Evolutionary conservation across 2,888 invertebrate species (phyloP).

Genomic region (Drosophila incognita): DNA sequence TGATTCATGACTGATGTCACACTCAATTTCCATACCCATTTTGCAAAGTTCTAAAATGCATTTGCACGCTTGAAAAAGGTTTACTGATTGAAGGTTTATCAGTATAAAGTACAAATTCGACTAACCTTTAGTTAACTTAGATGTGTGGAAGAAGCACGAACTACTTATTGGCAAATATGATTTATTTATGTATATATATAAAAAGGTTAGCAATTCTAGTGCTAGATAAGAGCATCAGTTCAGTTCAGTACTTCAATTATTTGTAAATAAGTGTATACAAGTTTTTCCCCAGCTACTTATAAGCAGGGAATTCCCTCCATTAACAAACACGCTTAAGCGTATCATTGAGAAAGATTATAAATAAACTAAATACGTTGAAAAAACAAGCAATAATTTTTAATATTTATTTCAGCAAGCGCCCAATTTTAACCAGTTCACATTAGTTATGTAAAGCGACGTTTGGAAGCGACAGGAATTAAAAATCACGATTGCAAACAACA

Average conservation of each 20-base stretch:
- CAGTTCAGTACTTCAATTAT: neutral
- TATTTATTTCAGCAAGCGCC: neutral
- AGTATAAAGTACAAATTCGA: neutral
- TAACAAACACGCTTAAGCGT: neutral
- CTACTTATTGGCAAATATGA: neutral
- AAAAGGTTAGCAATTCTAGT: no score
- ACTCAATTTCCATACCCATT: slow-evolving; percentile 5
- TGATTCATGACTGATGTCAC: slow-evolving; percentile 42
- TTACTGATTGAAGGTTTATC: slow-evolving; percentile 4
- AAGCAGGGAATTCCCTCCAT: neutral
- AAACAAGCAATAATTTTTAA: neutral
- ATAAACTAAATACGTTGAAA: neutral
- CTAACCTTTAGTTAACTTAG: neutral
- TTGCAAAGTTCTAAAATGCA: slow-evolving; percentile 23
- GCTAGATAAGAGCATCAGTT: neutral
- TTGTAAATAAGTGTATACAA: neutral
- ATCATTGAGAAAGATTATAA: neutral
- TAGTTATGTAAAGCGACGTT: slow-evolving; percentile 17
- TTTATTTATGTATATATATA: neutral
- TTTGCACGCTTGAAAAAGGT: slow-evolving; percentile 30
- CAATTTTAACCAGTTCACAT: neutral
- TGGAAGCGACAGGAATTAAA: neutral
- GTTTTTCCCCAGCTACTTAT: neutral
- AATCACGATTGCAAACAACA: slow-evolving; percentile 3
- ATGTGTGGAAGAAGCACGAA: neutral